Evolutionary conservation across 2,797 vertebrate genomes (phyloP).

Genomic region (Phataginus tetradactyla): DNA sequence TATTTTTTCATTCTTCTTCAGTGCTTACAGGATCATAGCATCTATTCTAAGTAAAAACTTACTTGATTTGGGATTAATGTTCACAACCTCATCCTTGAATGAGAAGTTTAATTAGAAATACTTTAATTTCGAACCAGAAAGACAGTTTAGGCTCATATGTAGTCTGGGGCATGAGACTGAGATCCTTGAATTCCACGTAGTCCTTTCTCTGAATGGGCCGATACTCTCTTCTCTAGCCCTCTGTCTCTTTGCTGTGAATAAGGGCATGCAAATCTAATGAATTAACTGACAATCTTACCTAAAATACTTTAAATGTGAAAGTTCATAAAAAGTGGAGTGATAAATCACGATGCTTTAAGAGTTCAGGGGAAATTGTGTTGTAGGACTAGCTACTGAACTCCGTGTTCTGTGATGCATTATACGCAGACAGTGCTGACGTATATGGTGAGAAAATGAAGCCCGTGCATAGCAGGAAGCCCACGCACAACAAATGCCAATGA

Average conservation of each 20-base stretch:
- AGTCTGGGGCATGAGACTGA: not conserved
- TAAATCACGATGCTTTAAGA: not conserved
- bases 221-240: not conserved
- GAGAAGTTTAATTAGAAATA: not conserved
- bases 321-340: not conserved
- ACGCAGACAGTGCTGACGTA: not conserved
- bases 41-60: not conserved
- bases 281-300: not conserved
- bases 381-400: not conserved
- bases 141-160: not conserved
- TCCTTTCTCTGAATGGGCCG: not conserved
- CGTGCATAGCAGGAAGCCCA: not conserved
- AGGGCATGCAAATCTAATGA: not conserved
- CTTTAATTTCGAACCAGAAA: not conserved
- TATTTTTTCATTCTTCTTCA: not conserved
- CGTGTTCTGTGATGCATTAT: not conserved
- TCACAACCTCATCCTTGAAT: not conserved
- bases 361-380: not conserved
- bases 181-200: not conserved
- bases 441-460: not conserved
- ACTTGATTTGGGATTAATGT: not conserved
- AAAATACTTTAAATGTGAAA: not conserved
- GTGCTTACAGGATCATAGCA: not conserved
- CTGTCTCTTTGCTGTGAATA: not conserved
- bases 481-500: slow-evolving; percentile 3